Evolutionary conservation across 2,113 vertebrate genomes (phyloP).

Genomic region (Nestor notabilis): DNA sequence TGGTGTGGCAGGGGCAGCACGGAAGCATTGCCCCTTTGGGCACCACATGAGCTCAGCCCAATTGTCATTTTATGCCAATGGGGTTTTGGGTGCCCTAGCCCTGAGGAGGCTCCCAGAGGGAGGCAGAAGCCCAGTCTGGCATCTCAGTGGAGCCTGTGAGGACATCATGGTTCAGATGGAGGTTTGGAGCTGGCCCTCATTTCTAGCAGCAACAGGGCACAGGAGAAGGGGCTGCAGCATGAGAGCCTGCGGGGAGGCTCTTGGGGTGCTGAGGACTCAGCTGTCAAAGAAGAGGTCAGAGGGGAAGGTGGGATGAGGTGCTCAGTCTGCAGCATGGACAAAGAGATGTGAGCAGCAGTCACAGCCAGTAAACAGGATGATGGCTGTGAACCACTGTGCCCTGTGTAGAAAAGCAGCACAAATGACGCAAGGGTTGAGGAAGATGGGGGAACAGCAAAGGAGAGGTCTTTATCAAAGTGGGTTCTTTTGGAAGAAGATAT

Average conservation of each 20-base stretch:
- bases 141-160: background rate
- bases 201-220: background rate
- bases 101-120: background rate
- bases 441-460: background rate
- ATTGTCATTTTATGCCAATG: rapidly evolving
- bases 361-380: rapidly evolving
- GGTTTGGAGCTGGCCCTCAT: background rate
- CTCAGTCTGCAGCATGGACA: background rate
- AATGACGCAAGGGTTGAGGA: background rate
- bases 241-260: background rate
- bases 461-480: background rate
- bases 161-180: background rate
- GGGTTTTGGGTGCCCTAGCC: background rate
- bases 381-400: background rate
- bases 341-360: background rate
- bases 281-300: background rate
- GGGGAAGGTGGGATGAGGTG: background rate
- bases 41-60: background rate
- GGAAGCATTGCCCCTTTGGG: background rate
- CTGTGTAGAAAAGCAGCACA: background rate
- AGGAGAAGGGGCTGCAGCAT: background rate
- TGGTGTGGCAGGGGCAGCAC: background rate
- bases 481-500: background rate
- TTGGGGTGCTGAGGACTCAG: background rate
- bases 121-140: background rate